Conservation (phyloP, 1,140 invertebrate genomes). For the Calliopsis andreniformis region DNA sequence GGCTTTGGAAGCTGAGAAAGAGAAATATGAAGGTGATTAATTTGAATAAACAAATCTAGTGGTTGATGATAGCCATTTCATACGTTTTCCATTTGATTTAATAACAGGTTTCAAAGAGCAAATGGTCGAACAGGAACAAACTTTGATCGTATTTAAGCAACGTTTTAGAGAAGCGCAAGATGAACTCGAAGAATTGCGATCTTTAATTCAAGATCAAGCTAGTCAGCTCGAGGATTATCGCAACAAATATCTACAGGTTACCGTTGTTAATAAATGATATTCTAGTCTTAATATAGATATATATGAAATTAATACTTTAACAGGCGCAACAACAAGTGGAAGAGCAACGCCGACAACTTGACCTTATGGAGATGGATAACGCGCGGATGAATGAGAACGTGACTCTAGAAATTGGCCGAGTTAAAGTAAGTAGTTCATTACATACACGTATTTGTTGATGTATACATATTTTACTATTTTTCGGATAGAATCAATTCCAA, state of each 20-base stretch:
- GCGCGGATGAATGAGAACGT: constrained; percentile 89
- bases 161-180: constrained; percentile 85
- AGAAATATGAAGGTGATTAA: constrained; percentile 68
- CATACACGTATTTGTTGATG: background rate
- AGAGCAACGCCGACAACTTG: constrained; percentile 87
- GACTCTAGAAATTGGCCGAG: constrained; percentile 87
- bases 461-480: background rate
- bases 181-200: constrained; percentile 86
- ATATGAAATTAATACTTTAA: constrained; percentile 1
- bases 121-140: constrained; percentile 85
- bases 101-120: constrained; percentile 83
- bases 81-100: constrained; percentile 9
- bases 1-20: constrained; percentile 71
- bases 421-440: constrained; percentile 82
- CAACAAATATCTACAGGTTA: constrained; percentile 84
- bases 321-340: constrained; percentile 88
- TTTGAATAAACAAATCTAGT: background rate
- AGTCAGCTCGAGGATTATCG: constrained; percentile 88
- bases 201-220: constrained; percentile 86
- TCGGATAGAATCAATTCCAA: constrained; percentile 83
- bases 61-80: no score
- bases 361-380: constrained; percentile 89
- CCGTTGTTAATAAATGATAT: background rate
- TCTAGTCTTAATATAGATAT: background rate
- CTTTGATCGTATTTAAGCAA: constrained; percentile 83